Base-by-base conservation (phyloP, 2,888 invertebrate genomes). In the Rhodophaea formosa region DNA sequence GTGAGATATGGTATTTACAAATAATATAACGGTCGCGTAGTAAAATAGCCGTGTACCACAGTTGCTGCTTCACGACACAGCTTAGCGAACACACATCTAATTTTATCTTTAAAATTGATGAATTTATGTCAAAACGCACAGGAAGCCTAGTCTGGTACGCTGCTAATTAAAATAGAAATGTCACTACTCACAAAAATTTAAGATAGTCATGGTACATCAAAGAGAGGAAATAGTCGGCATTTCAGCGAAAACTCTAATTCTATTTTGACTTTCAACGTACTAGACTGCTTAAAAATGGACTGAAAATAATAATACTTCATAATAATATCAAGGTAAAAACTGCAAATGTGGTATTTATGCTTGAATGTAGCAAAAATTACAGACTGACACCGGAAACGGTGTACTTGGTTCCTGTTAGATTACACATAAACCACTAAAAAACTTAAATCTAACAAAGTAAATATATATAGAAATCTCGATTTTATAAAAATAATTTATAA, bases 1-100 rank as follows among this genome's bases (percentile, higher is more conserved):
- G 86, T 88, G 88, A 79, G 72, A 74, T 79, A 78, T 71, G 75
- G 70, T 88, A 87, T 89, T 83, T 86, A 88, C 87, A 90, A 77
- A 75, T 74, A 63, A 70, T 72, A 60, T 56, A 58, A 62, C 30
- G 45, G 58, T 65, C 55, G 54, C 60, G 55, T 52, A 59, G 59
- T 61, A 64, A 62, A 61, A 61, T 63, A 66, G 51, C 59, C 60
- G 62, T 52, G 60, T 62, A 59, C 53, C 51, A 57, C 45, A 56
- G 35, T 46, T 35, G 47, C 58, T 56, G 45, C 54, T 35, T 51
- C 8, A 54, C 45, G 58, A 53, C 29, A 55, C 46, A 15, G 30
- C n/a, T 12, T 39, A 39, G 12, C 39, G n/a, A 39, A 39, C 32
- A 39, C 8, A 8, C 8, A 12, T 39, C 10, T 35, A 35, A 1